Evolutionary conservation across 2,113 vertebrate genomes (phyloP).

Genomic region (Macroglossus sobrinus): DNA sequence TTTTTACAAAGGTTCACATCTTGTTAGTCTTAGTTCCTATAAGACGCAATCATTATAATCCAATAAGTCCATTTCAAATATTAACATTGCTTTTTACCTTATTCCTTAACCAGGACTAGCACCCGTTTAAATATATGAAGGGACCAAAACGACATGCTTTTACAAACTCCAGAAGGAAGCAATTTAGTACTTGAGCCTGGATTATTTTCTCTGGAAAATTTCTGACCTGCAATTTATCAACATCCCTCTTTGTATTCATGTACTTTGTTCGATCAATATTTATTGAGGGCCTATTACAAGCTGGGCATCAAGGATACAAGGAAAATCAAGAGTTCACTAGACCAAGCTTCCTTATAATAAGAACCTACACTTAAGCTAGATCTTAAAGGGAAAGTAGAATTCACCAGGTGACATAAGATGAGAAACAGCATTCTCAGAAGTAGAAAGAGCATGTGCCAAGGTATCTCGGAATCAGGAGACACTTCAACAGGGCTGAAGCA

Average conservation of each 20-base stretch:
- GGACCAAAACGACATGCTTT: neutral
- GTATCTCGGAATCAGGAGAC: neutral
- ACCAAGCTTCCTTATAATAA: neutral
- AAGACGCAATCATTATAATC: neutral
- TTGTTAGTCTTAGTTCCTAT: neutral
- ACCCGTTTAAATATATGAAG: neutral
- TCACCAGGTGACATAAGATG: neutral
- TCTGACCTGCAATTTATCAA: neutral
- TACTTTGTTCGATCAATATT: neutral
- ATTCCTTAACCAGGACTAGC: neutral
- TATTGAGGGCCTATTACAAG: neutral
- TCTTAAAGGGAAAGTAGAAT: neutral
- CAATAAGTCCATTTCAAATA: neutral
- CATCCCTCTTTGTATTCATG: neutral
- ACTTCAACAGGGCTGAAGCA: neutral
- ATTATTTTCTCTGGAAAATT: neutral
- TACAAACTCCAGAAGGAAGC: neutral
- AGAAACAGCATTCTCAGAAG: neutral
- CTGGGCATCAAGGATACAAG: neutral
- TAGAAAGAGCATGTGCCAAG: neutral
- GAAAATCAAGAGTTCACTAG: neutral
- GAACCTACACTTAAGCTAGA: neutral
- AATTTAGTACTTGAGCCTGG: neutral
- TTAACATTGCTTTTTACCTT: neutral
- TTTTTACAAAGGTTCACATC: neutral